Evolutionary conservation across 2,797 vertebrate species (phyloP).

Genomic region (Melanotaenia maccullochi): DNA sequence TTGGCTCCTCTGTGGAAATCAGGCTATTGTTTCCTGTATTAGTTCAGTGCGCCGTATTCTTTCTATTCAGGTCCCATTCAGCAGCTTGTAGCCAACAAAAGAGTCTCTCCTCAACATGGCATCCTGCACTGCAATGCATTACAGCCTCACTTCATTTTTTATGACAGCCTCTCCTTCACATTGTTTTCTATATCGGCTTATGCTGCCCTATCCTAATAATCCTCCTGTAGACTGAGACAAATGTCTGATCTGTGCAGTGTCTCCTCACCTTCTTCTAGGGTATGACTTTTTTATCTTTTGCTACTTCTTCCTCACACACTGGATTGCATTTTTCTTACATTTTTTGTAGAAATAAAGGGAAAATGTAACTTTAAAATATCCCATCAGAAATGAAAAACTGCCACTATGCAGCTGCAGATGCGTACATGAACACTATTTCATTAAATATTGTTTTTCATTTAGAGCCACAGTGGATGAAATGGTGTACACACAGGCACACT

Average conservation of each 20-base stretch:
- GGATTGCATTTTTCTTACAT: conserved; percentile 55
- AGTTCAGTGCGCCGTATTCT: conserved; percentile 48
- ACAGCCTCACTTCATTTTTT: conserved; percentile 53
- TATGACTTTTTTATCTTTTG: conserved; percentile 50
- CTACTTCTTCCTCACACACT: conserved; percentile 36
- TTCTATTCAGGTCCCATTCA: conserved; percentile 36
- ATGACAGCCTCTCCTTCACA: conserved; percentile 57
- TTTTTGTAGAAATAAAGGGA: neutral
- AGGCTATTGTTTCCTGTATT: conserved; percentile 58
- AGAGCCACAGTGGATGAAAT: neutral
- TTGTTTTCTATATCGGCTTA: conserved; percentile 79
- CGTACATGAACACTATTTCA: neutral
- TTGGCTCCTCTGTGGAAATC: conserved; percentile 53
- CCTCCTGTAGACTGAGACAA: conserved; percentile 68
- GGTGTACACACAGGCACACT: neutral
- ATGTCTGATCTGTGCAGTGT: conserved; percentile 66
- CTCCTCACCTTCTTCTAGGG: conserved; percentile 61
- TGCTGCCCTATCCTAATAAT: conserved; percentile 71
- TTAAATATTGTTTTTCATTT: neutral
- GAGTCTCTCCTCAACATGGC: conserved; percentile 45
- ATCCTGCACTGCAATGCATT: conserved; percentile 44
- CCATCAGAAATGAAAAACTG: neutral
- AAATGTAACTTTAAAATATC: neutral
- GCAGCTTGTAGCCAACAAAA: conserved; percentile 51
- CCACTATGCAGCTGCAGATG: neutral